Percentiles rank a stretch among this genome's conserved stretches.
These are phyloP conservation scores for Therioaphis trifolii DNA, from an alignment of 2,888 invertebrate genomes.

Conservation along the genomic window DNA sequence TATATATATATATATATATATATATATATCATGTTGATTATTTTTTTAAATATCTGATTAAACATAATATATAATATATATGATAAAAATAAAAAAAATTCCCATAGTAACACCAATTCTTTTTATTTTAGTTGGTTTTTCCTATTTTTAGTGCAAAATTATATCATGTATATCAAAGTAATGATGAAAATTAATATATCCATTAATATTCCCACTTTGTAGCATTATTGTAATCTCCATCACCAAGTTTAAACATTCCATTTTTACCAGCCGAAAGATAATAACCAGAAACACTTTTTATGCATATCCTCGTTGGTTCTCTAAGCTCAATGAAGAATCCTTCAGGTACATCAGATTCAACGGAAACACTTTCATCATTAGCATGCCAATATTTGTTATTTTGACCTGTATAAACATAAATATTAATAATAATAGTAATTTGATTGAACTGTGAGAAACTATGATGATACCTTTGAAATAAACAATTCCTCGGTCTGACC, in stretches of 20 bases:
- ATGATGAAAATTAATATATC: slow-evolving; percentile 65
- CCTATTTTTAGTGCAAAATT: slow-evolving; percentile 9
- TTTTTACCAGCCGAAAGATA: slow-evolving; percentile 92
- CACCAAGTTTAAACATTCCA: slow-evolving; percentile 87
- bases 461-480: slow-evolving; percentile 85
- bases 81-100: slow-evolving; percentile 16
- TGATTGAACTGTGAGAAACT: background rate
- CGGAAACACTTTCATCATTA: slow-evolving; percentile 86
- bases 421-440: background rate
- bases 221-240: slow-evolving; percentile 80
- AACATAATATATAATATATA: background rate
- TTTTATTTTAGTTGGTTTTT: slow-evolving; percentile 29
- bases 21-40: background rate
- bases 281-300: slow-evolving; percentile 78
- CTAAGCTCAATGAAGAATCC: slow-evolving; percentile 93
- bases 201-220: slow-evolving; percentile 93
- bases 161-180: background rate
- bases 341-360: slow-evolving; percentile 85
- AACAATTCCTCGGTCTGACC: slow-evolving; percentile 88
- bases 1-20: too few species aligned
- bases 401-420: slow-evolving; percentile 74
- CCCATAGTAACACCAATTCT: slow-evolving; percentile 7
- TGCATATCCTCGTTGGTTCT: slow-evolving; percentile 91
- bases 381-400: slow-evolving; percentile 96
- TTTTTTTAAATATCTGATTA: background rate